Percentiles rank a stretch among this genome's conserved stretches.
Conservation (phyloP, 2,797 vertebrate species). For the Sebastes diaconus region DNA sequence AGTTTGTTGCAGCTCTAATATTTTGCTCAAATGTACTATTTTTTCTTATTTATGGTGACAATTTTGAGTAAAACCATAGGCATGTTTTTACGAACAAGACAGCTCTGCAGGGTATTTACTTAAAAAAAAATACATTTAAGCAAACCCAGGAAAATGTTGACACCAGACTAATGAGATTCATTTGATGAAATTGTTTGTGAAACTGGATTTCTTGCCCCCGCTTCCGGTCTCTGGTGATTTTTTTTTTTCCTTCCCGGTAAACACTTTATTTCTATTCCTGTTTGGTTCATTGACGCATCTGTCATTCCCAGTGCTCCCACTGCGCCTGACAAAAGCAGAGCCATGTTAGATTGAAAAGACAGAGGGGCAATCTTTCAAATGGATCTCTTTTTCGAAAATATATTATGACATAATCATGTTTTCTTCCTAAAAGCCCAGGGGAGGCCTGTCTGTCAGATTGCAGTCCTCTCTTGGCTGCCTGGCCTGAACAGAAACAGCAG, state of each 20-base stretch:
- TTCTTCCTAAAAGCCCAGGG: slow-evolving; percentile 80
- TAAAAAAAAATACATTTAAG: not conserved
- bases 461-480: slow-evolving; percentile 72
- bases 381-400: slow-evolving; percentile 85
- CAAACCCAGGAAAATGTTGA: slow-evolving; percentile 12
- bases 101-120: not conserved
- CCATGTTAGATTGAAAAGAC: slow-evolving; percentile 80
- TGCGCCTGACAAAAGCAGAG: slow-evolving; percentile 76
- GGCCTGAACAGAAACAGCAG: slow-evolving; percentile 79
- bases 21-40: not conserved
- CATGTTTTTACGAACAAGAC: not conserved
- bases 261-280: slow-evolving; percentile 71
- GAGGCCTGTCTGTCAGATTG: slow-evolving; percentile 81
- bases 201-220: slow-evolving; percentile 37
- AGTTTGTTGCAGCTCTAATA: not conserved
- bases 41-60: not conserved
- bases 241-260: slow-evolving; percentile 40
- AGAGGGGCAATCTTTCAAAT: slow-evolving; percentile 82
- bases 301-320: slow-evolving; percentile 73
- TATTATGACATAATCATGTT: slow-evolving; percentile 88
- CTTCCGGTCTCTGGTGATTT: slow-evolving; percentile 43
- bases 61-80: not conserved
- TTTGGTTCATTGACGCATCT: slow-evolving; percentile 73
- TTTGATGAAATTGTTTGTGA: slow-evolving; percentile 45
- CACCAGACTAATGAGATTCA: slow-evolving; percentile 20